Conservation (phyloP, 2,888 invertebrate genomes). For the Mamestra brassicae region DNA sequence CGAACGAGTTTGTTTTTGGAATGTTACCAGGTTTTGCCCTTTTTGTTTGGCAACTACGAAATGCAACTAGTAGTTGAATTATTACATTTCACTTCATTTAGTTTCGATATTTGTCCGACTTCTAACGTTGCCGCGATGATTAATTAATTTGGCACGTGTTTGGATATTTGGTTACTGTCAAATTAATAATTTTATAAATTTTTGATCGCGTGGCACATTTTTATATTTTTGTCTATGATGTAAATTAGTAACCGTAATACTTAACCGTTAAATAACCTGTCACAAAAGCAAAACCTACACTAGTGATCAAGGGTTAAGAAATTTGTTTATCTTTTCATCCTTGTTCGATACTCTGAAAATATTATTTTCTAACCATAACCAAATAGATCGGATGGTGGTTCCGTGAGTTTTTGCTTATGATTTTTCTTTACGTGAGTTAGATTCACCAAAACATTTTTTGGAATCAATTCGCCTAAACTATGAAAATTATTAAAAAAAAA, state of each 20-base stretch:
- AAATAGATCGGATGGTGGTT: too few species aligned
- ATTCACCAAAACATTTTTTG: not conserved
- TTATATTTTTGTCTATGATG: conserved; percentile 75
- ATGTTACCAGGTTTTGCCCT: conserved; percentile 86
- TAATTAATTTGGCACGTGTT: conserved; percentile 74
- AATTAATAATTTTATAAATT: conserved; percentile 75
- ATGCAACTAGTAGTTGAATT: conserved; percentile 56
- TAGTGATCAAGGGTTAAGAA: not conserved
- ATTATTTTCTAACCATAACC: too few species aligned
- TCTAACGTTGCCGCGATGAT: conserved; percentile 22
- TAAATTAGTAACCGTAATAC: conserved; percentile 13
- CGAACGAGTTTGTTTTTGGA: conserved; percentile 86
- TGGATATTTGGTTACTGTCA: conserved; percentile 76
- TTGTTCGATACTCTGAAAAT: not conserved
- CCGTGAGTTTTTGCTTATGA: too few species aligned
- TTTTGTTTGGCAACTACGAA: conserved; percentile 66
- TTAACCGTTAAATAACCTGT: conserved; percentile 9
- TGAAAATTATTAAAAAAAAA: not conserved
- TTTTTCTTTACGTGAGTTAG: too few species aligned
- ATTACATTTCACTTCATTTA: conserved; percentile 67
- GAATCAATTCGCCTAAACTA: not conserved
- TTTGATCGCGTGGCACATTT: conserved; percentile 83
- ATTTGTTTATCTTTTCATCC: too few species aligned
- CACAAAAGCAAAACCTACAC: not conserved
- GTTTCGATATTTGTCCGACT: conserved; percentile 45